Conservation (phyloP, 2,888 invertebrate species). For the Leucozona laternaria region DNA sequence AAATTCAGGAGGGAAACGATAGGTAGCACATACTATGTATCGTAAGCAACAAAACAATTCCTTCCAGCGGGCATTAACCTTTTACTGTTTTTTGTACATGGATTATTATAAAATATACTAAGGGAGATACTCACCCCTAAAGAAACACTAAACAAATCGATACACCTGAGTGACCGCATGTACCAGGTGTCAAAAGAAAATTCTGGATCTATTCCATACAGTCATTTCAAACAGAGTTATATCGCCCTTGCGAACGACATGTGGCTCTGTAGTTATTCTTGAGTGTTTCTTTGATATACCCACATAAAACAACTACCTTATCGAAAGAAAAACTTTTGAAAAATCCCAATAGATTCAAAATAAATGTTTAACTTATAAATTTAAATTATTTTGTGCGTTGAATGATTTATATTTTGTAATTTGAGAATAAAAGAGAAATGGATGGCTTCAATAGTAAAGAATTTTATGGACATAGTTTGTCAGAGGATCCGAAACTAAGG, state of each 20-base stretch:
- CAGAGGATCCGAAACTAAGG: slow-evolving; percentile 76
- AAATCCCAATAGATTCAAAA: neutral
- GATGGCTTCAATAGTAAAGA: slow-evolving; percentile 76
- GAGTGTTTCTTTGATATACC: neutral
- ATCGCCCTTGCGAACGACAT: no score
- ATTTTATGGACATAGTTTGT: slow-evolving; percentile 77
- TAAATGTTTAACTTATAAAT: neutral
- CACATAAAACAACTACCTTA: neutral
- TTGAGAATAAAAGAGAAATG: slow-evolving; percentile 64
- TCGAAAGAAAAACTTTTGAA: neutral
- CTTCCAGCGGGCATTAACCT: neutral
- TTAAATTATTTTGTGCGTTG: slow-evolving; percentile 46
- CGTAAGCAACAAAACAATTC: no score
- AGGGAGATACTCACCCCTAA: slow-evolving; percentile 10
- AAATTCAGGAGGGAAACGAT: no score
- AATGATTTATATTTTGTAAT: slow-evolving; percentile 21
- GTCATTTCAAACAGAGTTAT: no score
- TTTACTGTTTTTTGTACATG: neutral
- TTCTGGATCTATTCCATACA: no score
- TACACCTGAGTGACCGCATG: slow-evolving; percentile 63
- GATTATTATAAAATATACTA: neutral
- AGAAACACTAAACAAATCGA: slow-evolving; percentile 38
- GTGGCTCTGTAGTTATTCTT: neutral
- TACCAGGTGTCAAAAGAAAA: slow-evolving; percentile 6
- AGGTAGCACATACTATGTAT: no score